Evolutionary conservation across 2,113 vertebrate species (phyloP).

Genomic region (Cacatua alba): DNA sequence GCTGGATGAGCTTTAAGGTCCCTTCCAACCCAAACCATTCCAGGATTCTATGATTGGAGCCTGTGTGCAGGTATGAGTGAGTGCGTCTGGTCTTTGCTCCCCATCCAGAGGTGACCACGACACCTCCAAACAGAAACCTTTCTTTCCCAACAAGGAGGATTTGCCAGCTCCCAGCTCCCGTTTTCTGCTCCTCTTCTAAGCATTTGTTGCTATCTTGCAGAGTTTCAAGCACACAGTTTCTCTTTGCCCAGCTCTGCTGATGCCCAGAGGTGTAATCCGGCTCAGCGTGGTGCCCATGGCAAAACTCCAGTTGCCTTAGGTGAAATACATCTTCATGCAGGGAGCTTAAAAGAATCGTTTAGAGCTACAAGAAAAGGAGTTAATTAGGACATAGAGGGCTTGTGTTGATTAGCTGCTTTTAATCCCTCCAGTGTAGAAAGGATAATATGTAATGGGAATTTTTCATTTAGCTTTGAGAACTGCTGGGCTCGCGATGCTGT

Average conservation of each 20-base stretch:
- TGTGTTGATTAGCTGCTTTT: background rate
- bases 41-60: background rate
- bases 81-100: background rate
- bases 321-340: background rate
- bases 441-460: background rate
- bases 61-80: fast-evolving
- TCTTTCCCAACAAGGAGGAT: background rate
- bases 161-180: background rate
- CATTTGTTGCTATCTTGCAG: background rate
- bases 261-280: background rate
- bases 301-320: background rate
- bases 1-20: background rate
- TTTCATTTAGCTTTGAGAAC: background rate
- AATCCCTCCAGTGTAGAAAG: conserved; percentile 13
- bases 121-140: background rate
- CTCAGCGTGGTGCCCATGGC: background rate
- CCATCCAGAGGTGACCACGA: background rate
- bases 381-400: background rate
- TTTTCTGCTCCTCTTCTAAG: background rate
- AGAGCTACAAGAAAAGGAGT: background rate
- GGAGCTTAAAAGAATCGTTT: background rate
- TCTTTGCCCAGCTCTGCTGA: background rate
- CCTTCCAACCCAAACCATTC: background rate
- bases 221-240: background rate
- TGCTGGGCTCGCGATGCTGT: background rate